These are phyloP conservation scores for Hirtodrosophila alboralis DNA, from an alignment of 2,888 invertebrate species.

Conservation along the genomic window DNA sequence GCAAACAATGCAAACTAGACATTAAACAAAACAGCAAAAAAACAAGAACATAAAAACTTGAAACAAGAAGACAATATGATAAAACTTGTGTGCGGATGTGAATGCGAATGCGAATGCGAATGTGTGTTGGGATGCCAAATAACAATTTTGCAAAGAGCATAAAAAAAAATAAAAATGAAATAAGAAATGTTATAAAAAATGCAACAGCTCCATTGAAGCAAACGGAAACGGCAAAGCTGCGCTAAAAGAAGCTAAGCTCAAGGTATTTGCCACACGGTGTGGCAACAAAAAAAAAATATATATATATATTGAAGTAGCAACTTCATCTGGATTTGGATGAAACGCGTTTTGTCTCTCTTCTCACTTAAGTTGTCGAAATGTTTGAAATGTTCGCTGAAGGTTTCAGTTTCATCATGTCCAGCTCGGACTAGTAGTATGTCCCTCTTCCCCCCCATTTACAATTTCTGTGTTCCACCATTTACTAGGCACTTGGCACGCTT, in stretches of 20 bases:
- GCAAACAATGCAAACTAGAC: conserved; percentile 49
- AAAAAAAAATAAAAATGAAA: conserved; percentile 69
- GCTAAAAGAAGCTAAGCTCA: conserved; percentile 31
- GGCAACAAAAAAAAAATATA: conserved; percentile 1
- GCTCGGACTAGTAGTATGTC: conserved; percentile 15
- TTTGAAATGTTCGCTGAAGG: conserved; percentile 57
- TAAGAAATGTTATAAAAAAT: conserved; percentile 75
- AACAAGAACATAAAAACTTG: conserved; percentile 23
- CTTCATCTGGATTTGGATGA: conserved; percentile 22
- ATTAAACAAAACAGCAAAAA: conserved; percentile 39
- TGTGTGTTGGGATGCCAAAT: conserved; percentile 16
- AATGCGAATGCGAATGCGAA: conserved; percentile 23
- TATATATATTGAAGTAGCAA: no score
- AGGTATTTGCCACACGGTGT: conserved; percentile 40
- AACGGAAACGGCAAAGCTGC: conserved; percentile 51
- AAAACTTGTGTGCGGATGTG: conserved; percentile 44
- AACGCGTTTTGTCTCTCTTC: no score
- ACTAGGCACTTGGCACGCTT: conserved; percentile 71
- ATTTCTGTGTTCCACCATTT: conserved; percentile 22
- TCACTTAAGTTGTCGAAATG: conserved; percentile 66
- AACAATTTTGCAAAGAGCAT: conserved; percentile 54
- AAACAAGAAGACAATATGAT: conserved; percentile 58
- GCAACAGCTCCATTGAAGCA: conserved; percentile 71
- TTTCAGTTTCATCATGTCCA: conserved; percentile 41
- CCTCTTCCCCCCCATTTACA: conserved; percentile 13